Percentiles rank a stretch among this genome's conserved stretches.
Conservation (phyloP, 2,888 invertebrate genomes). For the Dryobota labecula region DNA sequence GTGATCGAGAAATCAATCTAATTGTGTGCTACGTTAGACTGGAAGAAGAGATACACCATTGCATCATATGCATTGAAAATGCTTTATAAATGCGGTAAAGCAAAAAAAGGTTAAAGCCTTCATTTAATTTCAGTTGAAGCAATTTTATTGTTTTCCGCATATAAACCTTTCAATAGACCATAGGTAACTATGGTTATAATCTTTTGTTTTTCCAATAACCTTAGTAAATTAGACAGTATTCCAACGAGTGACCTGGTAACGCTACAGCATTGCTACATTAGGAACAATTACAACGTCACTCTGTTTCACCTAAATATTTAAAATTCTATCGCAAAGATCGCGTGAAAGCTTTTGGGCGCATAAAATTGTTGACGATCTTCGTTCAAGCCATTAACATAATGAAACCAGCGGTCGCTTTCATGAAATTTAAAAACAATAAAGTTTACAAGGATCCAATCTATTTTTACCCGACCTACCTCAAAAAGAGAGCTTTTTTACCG, state of each 20-base stretch:
- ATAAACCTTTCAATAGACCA: not conserved
- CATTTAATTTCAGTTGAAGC: not conserved
- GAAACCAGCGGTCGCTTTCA: conserved; percentile 12
- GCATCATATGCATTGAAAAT: not conserved
- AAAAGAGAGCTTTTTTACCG: not conserved
- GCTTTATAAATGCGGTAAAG: no score
- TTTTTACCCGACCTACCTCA: not conserved
- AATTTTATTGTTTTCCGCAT: not conserved
- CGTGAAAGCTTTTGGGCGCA: conserved; percentile 21
- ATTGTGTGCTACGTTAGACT: not conserved
- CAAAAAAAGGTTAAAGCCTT: not conserved
- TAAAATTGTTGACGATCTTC: conserved; percentile 15
- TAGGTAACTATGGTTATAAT: not conserved
- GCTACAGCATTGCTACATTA: conserved; percentile 2
- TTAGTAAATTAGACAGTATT: not conserved
- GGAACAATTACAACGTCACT: not conserved
- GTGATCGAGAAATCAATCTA: not conserved
- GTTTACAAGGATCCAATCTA: not conserved
- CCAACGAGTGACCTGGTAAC: not conserved
- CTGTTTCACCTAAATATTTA: conserved; percentile 13
- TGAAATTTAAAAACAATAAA: conserved; percentile 17
- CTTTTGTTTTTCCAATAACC: not conserved
- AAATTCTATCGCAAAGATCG: conserved; percentile 20
- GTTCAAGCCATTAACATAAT: conserved; percentile 14
- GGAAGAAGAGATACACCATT: not conserved